Percentiles rank a stretch among this genome's conserved stretches.
Evolutionary conservation across 2,888 invertebrate genomes (phyloP).

Genomic region (Dryococelus australis): DNA sequence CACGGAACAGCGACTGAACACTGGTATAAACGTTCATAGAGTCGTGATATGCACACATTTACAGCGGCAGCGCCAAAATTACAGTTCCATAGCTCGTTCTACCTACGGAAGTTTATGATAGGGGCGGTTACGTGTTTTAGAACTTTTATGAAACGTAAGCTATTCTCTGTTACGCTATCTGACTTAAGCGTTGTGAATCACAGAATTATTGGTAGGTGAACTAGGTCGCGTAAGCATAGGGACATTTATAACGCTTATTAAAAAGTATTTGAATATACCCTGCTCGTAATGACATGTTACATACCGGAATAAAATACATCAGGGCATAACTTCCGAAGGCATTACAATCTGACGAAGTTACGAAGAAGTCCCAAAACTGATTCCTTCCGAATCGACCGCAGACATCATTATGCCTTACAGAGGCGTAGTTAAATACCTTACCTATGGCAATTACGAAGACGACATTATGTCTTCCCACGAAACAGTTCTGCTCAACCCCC

Average conservation of each 20-base stretch:
- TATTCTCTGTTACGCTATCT: too few relatives aligned
- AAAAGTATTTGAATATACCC: background rate
- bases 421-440: background rate
- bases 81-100: too few relatives aligned
- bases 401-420: background rate
- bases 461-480: background rate
- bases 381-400: background rate
- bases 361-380: background rate
- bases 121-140: too few relatives aligned
- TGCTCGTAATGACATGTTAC: background rate
- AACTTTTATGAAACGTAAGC: too few relatives aligned
- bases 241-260: background rate
- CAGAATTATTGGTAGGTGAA: background rate
- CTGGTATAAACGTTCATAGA: too few relatives aligned
- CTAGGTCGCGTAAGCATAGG: background rate
- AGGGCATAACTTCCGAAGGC: background rate
- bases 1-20: too few relatives aligned
- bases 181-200: too few relatives aligned
- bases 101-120: too few relatives aligned
- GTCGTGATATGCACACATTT: too few relatives aligned
- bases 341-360: background rate
- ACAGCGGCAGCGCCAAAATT: too few relatives aligned
- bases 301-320: background rate
- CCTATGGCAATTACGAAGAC: background rate
- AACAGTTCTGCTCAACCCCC: background rate